Base-by-base conservation (phyloP, 30 jellyfish, hydroid and myxozoan species). In the Aurelia coerulea region DNA sequence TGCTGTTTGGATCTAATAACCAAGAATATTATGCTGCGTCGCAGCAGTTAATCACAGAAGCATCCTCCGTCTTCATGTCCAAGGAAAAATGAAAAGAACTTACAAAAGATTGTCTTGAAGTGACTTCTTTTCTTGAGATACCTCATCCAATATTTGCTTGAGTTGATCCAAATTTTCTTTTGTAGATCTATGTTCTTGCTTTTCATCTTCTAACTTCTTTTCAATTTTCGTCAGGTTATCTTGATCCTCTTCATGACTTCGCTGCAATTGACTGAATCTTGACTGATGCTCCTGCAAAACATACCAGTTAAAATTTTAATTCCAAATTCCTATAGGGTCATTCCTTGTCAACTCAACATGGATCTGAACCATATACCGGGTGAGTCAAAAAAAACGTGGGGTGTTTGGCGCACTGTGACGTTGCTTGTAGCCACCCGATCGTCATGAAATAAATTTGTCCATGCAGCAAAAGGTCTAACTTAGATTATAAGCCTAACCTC, bases 101-200 rank as follows among this genome's bases (percentile, higher is more conserved):
- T 39, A 70, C 91, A 68, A 82, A 56, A 75, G 35, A 23, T 82
- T 82, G 11, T 82, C 91, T 31, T 82, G 33, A 3, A 82, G 59
- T 12, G 85, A 82, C 5, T 70, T 67, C 65, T 65, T 70, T 59
- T 82, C 91, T 59, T 69, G 59, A 14, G 29, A 52, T n/a, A 63
- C 59, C 53, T 51, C 10, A 11, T 82, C 91, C 11, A 52, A 58
- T 16, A 29, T 62, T 19, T 82, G 59, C 32, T 74, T 65, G 13
- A 68, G 50, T 10, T 67, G 68, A 62, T 46, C 50, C 8, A 63
- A 56, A 52, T 23, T 52, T 15, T 39, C 58, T 41, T 15, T 19
- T 18, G 58, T 39, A 32, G 46, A 64, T 64, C 73, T 79, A 17
- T n/a, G 41, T 8, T 52, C 67, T 1, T 15, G 14, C 37, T 39